phyloP scores from a whole-genome alignment of 2,888 invertebrate genomes.

The Drosophila nr. perissopoda region DNA sequence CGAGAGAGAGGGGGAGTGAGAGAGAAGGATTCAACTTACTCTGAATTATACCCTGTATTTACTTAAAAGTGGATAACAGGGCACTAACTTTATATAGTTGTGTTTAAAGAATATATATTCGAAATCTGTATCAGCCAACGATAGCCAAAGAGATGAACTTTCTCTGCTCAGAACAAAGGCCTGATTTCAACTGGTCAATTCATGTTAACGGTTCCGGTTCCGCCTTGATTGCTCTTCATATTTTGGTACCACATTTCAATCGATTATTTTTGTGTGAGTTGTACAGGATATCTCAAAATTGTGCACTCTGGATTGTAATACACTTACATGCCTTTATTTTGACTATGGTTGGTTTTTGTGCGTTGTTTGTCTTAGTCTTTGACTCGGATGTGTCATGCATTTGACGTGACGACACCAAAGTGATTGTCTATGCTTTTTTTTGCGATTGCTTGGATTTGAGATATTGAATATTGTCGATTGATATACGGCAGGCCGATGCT shows the following conservation, averaged over 20 bases:
- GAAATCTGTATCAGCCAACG: background rate
- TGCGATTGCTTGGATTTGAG: conserved; percentile 3
- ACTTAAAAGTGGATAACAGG: background rate
- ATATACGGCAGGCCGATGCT: conserved; percentile 12
- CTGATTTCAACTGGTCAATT: background rate
- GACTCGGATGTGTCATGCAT: conserved; percentile 54
- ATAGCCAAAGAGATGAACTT: background rate
- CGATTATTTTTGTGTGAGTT: background rate
- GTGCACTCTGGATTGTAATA: background rate
- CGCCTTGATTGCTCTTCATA: background rate
- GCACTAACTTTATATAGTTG: background rate
- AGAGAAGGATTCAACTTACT: conserved; percentile 27
- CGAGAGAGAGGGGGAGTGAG: background rate
- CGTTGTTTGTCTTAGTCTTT: conserved; percentile 9
- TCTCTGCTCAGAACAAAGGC: background rate
- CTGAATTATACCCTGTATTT: conserved; percentile 23
- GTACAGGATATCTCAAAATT: background rate
- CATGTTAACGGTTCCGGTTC: background rate
- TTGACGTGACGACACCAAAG: conserved; percentile 58
- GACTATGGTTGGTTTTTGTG: conserved; percentile 9
- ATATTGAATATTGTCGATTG: conserved; percentile 9
- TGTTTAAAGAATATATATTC: background rate
- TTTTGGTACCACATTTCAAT: background rate
- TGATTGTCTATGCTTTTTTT: conserved; percentile 50
- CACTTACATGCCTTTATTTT: conserved; percentile 25